A percentile compares a stretch with the other conserved stretches of the same genome.
phyloP scores from a whole-genome alignment of 2,888 invertebrate species.

The Cephus runcator region DNA sequence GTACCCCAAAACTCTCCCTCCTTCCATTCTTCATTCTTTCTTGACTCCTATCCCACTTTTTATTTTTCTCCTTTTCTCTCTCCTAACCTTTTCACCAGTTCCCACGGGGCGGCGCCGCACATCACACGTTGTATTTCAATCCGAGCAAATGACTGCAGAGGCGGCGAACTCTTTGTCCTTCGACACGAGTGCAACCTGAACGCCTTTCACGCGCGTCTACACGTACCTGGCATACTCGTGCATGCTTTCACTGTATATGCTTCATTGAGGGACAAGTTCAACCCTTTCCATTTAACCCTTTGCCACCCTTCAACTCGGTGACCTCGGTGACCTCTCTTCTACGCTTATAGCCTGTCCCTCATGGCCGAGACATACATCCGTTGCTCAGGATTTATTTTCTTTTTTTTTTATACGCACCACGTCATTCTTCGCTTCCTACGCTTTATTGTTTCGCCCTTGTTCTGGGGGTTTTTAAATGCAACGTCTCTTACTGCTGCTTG shows the following conservation, averaged over 20 bases:
- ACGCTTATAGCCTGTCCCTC: background rate
- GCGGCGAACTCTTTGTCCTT: conserved; percentile 21
- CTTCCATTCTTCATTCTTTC: conserved; percentile 5
- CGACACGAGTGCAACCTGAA: conserved; percentile 1
- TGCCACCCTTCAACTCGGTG: background rate
- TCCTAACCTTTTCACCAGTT: conserved; percentile 29
- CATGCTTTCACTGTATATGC: background rate
- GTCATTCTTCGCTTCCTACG: background rate
- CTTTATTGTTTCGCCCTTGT: background rate
- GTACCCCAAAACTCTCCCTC: background rate
- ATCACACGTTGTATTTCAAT: conserved; percentile 27
- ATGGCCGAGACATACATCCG: background rate
- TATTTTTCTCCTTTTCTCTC: conserved; percentile 13
- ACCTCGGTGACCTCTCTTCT: background rate
- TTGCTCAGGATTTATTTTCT: background rate
- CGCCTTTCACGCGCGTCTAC: background rate
- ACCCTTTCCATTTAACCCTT: background rate
- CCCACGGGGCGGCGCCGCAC: conserved; percentile 18
- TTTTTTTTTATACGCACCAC: background rate
- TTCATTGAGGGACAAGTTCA: background rate
- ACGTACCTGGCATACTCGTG: background rate
- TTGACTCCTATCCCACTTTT: background rate
- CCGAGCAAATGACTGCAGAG: conserved; percentile 30
- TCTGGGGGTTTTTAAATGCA: background rate
- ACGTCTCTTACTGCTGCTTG: background rate